phyloP scores from a whole-genome alignment of 2,888 invertebrate species.

The Ctenicera cuprea region DNA sequence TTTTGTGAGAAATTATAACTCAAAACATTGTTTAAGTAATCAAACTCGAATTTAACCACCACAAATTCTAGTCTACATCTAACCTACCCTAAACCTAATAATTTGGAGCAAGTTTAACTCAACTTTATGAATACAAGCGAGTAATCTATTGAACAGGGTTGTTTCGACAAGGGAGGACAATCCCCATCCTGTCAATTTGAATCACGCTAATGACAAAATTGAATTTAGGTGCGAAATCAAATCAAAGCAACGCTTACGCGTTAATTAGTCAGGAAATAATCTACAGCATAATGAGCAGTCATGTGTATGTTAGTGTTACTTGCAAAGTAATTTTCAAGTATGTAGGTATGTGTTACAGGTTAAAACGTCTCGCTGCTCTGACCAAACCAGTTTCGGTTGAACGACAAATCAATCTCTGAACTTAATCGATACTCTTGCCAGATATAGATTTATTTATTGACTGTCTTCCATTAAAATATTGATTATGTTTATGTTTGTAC shows the following conservation, averaged over 20 bases:
- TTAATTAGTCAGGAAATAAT: background rate
- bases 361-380: conserved; percentile 31
- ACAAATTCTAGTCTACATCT: no score
- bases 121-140: no score
- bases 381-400: conserved; percentile 41
- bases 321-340: conserved; percentile 38
- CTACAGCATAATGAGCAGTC: background rate
- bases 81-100: no score
- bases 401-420: conserved; percentile 19
- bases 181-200: no score
- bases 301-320: conserved; percentile 14
- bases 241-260: background rate
- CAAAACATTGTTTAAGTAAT: no score
- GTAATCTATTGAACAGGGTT: no score
- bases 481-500: background rate
- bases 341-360: conserved; percentile 48
- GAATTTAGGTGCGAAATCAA: no score
- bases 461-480: conserved; percentile 1
- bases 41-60: background rate
- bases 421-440: conserved; percentile 14
- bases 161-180: no score
- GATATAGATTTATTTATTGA: conserved; percentile 12
- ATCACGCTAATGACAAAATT: no score
- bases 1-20: no score
- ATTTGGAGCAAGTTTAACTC: no score